These are phyloP conservation scores for Bembecia ichneumoniformis DNA, from an alignment of 2,888 invertebrate genomes.

Conservation along the genomic window DNA sequence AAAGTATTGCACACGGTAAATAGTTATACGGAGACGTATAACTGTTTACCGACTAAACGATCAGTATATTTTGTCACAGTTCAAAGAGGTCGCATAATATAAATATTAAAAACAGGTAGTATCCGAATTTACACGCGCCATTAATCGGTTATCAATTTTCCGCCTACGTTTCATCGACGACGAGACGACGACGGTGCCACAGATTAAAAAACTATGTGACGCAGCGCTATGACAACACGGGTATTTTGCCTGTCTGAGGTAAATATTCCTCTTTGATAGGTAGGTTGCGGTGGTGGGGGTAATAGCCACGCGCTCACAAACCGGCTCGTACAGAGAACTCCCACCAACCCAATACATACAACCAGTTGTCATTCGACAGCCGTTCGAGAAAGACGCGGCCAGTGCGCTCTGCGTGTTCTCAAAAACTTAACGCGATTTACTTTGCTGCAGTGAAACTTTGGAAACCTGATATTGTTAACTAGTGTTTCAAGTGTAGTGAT, in stretches of 20 bases:
- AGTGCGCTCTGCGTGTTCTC: constrained; percentile 59
- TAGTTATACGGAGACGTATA: too few relatives aligned
- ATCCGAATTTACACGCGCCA: too few relatives aligned
- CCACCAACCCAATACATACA: constrained; percentile 12
- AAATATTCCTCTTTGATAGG: not conserved
- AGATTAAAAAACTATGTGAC: not conserved
- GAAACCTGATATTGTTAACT: constrained; percentile 51
- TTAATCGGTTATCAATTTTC: too few relatives aligned
- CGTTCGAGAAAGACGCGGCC: constrained; percentile 65
- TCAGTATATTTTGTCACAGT: too few relatives aligned
- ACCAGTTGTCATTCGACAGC: constrained; percentile 63
- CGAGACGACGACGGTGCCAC: not conserved
- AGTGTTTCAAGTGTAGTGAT: constrained; percentile 60
- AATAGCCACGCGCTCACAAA: constrained; percentile 34
- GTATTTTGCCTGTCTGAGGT: not conserved
- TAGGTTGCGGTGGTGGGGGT: constrained; percentile 18
- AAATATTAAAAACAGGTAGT: too few relatives aligned
- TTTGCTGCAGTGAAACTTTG: constrained; percentile 39
- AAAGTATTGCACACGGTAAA: too few relatives aligned
- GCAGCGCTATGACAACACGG: not conserved
- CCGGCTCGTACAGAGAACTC: constrained; percentile 17
- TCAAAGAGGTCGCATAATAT: too few relatives aligned
- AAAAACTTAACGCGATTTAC: constrained; percentile 64
- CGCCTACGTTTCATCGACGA: too few relatives aligned
- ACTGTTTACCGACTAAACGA: too few relatives aligned